These are phyloP conservation scores for Gymnogyps californianus DNA, from an alignment of 2,113 vertebrate genomes.

Conservation along the genomic window DNA sequence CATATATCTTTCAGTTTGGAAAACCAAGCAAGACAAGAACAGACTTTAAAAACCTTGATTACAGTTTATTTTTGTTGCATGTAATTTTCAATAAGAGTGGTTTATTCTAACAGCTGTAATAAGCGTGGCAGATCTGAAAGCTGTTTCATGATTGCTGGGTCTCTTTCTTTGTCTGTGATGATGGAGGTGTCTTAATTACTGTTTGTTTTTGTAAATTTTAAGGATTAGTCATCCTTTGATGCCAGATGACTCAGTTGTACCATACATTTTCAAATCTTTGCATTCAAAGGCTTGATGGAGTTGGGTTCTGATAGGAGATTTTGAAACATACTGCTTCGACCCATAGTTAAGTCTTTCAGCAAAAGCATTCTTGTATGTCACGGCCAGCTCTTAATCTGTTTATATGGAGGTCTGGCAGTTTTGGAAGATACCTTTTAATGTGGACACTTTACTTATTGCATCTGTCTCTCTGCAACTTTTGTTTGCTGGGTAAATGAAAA, in stretches of 20 bases:
- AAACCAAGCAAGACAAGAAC: not conserved
- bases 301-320: not conserved
- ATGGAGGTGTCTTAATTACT: conserved; percentile 57
- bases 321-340: not conserved
- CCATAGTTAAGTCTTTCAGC: conserved; percentile 14
- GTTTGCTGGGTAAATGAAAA: conserved; percentile 46
- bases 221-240: conserved; percentile 62
- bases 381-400: not conserved
- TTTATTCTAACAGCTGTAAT: conserved; percentile 33
- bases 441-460: not conserved
- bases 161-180: conserved; percentile 45
- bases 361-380: conserved; percentile 7
- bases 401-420: conserved; percentile 8
- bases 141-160: conserved; percentile 9
- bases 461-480: conserved; percentile 15
- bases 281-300: conserved; percentile 15
- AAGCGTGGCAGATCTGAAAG: conserved; percentile 32
- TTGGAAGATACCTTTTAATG: conserved; percentile 12
- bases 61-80: conserved; percentile 42
- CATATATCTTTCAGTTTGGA: not conserved
- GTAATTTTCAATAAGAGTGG: conserved; percentile 11
- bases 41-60: conserved; percentile 32
- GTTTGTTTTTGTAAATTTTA: conserved; percentile 60
- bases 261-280: conserved; percentile 8
- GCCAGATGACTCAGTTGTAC: conserved; percentile 39